phyloP scores from a whole-genome alignment of 1,140 invertebrate species.

The Acyrthosiphon pisum region DNA sequence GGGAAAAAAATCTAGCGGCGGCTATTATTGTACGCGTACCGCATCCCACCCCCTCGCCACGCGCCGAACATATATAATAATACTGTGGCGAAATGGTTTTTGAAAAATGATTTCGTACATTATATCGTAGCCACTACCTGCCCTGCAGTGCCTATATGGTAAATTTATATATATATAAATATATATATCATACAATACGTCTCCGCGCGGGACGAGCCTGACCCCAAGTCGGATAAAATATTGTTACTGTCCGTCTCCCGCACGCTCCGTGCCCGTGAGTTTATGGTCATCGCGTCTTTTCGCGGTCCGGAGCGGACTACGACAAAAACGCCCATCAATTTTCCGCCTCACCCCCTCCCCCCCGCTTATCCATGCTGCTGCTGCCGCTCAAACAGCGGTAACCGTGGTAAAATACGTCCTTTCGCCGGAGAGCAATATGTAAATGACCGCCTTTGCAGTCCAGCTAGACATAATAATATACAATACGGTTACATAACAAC shows the following conservation, averaged over 20 bases:
- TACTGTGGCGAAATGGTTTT: background rate
- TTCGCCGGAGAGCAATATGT: background rate
- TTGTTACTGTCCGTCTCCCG: background rate
- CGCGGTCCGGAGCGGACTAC: background rate
- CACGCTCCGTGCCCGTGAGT: background rate
- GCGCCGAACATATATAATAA: background rate
- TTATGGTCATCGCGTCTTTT: background rate
- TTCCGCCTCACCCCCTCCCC: background rate
- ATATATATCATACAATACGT: background rate
- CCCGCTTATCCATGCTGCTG: too few relatives aligned
- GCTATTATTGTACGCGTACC: background rate
- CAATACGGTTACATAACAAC: background rate
- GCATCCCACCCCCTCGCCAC: background rate
- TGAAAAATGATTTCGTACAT: conserved; percentile 48
- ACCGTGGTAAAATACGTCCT: background rate
- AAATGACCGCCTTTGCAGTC: background rate
- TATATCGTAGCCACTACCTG: background rate
- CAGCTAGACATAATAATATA: background rate
- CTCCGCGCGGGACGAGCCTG: background rate
- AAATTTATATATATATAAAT: background rate
- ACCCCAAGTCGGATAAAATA: background rate
- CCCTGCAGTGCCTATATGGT: background rate
- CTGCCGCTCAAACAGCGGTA: background rate
- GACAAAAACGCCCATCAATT: conserved; percentile 1
- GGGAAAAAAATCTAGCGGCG: background rate